Evolutionary conservation across 2,888 invertebrate genomes (phyloP).

Genomic region (Macaria liturata): DNA sequence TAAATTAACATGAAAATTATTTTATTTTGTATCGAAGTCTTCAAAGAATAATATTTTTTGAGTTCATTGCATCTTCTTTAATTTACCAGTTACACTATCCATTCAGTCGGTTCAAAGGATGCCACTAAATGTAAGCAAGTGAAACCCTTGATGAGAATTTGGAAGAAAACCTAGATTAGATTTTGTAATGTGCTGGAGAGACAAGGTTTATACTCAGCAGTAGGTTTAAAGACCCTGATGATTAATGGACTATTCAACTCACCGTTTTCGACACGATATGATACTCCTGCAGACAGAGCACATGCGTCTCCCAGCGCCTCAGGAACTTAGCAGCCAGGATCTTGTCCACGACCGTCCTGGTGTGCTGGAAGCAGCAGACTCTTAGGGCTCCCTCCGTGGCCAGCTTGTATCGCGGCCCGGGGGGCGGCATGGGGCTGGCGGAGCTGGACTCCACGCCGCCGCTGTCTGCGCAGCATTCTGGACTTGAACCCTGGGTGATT

Average conservation of each 20-base stretch:
- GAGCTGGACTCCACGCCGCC: conserved; percentile 65
- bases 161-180: no score
- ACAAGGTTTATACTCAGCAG: no score
- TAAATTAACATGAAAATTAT: no score
- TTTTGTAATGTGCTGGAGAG: no score
- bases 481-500: conserved; percentile 72
- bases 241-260: conserved; percentile 50
- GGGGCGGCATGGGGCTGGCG: conserved; percentile 67
- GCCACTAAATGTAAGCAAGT: no score
- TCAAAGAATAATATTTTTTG: no score
- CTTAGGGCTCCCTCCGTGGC: conserved; percentile 88
- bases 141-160: no score
- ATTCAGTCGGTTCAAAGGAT: no score
- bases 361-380: conserved; percentile 90
- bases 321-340: conserved; percentile 90
- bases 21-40: no score
- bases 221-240: no score
- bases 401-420: conserved; percentile 86
- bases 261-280: conserved; percentile 89
- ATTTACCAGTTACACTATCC: no score
- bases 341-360: conserved; percentile 90
- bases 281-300: conserved; percentile 86
- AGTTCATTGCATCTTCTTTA: no score
- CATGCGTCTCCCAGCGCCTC: conserved; percentile 90
- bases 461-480: conserved; percentile 77